Evolutionary conservation across 1,140 invertebrate genomes (phyloP).

Genomic region (Aphaenogaster ashmeadi): DNA sequence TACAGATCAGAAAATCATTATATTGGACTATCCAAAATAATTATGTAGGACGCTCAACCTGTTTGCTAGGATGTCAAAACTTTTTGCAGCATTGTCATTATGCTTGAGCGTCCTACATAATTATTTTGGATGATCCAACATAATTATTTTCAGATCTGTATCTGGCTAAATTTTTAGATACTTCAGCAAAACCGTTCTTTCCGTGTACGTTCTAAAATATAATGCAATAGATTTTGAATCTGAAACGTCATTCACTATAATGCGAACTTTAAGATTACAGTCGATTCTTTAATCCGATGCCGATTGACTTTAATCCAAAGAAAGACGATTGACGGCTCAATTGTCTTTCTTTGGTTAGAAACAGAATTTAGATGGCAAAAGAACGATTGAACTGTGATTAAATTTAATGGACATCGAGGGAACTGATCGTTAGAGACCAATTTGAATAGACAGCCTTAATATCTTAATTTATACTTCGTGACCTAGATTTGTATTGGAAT

Average conservation of each 20-base stretch:
- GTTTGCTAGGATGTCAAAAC: too few relatives aligned
- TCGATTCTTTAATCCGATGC: background rate
- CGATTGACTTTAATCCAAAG: background rate
- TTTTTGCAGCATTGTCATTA: too few relatives aligned
- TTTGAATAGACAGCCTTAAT: slow-evolving; percentile 15
- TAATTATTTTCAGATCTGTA: too few relatives aligned
- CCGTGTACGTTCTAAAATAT: background rate
- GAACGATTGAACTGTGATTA: background rate
- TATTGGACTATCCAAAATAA: too few relatives aligned
- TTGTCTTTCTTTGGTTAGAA: background rate
- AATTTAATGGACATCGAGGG: background rate
- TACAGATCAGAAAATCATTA: too few relatives aligned
- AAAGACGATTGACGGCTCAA: background rate
- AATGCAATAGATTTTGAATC: background rate
- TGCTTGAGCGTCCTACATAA: too few relatives aligned
- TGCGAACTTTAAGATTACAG: background rate
- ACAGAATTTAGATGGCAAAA: background rate
- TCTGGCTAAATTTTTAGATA: too few relatives aligned
- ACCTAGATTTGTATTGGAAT: slow-evolving; percentile 45
- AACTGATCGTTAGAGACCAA: slow-evolving; percentile 1
- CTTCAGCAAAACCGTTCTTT: too few relatives aligned
- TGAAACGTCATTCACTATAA: background rate
- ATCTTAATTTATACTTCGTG: slow-evolving; percentile 34
- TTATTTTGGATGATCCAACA: too few relatives aligned
- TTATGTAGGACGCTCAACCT: too few relatives aligned